A percentile compares a stretch with the other conserved stretches of the same genome.
phyloP scores from a whole-genome alignment of 92 coral and sea anemone genomes.

The Chrysogorgia sp. region DNA sequence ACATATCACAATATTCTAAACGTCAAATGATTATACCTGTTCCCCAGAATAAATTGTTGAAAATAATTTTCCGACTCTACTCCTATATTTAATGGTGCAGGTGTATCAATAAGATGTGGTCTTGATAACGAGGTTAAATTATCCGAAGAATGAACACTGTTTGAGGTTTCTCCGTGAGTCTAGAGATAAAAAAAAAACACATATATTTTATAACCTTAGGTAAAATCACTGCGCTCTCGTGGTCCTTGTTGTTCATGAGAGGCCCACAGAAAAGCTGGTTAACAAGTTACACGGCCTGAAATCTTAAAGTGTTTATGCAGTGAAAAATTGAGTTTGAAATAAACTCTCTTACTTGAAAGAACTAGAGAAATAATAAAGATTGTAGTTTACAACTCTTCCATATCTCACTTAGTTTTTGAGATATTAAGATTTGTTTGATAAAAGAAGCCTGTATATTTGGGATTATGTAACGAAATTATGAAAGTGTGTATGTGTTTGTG shows the following conservation, averaged over 20 bases:
- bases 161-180: slow-evolving; percentile 88
- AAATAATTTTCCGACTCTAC: slow-evolving; percentile 74
- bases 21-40: slow-evolving; percentile 55
- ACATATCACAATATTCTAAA: background rate
- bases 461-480: no score
- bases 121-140: slow-evolving; percentile 63
- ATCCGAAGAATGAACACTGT: slow-evolving; percentile 69
- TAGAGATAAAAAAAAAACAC: slow-evolving; percentile 18
- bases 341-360: no score
- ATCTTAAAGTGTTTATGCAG: background rate
- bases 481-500: no score
- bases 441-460: no score
- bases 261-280: background rate
- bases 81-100: slow-evolving; percentile 48
- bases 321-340: no score
- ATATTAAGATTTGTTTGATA: no score
- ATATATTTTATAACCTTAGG: background rate
- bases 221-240: no score
- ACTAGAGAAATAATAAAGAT: no score
- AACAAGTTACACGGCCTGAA: background rate
- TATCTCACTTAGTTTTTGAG: no score
- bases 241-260: no score
- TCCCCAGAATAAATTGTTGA: slow-evolving; percentile 71
- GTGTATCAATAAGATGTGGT: slow-evolving; percentile 47
- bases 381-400: no score